Evolutionary conservation across 2,888 invertebrate genomes (phyloP).

Genomic region (Catocala sponsa): DNA sequence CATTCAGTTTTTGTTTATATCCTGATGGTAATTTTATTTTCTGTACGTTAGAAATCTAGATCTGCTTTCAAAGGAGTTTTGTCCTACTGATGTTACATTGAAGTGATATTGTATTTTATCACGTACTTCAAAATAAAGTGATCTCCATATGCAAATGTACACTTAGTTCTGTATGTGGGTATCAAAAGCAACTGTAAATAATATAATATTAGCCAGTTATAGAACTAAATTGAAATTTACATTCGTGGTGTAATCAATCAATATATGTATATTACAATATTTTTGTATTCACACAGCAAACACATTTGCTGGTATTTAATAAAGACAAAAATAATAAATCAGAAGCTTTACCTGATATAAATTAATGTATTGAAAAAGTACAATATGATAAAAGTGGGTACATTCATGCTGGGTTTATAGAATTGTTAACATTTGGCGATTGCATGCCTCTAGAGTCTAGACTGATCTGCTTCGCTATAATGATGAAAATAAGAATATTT

Average conservation of each 20-base stretch:
- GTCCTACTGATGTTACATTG: constrained; percentile 13
- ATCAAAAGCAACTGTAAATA: no score
- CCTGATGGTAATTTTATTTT: background rate
- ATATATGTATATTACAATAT: no score
- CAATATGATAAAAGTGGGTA: constrained; percentile 43
- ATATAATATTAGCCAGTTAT: no score
- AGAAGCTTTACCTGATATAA: constrained; percentile 20
- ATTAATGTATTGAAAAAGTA: constrained; percentile 37
- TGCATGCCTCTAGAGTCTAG: constrained; percentile 66
- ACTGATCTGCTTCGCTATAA: constrained; percentile 45
- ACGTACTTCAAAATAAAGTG: constrained; percentile 14
- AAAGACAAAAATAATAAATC: constrained; percentile 15
- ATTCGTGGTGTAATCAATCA: no score
- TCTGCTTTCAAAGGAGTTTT: background rate
- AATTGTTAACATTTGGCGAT: constrained; percentile 51
- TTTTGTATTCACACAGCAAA: constrained; percentile 3
- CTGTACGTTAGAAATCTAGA: background rate
- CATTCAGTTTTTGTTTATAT: no score
- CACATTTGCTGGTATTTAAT: constrained; percentile 11
- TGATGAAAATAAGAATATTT: constrained; percentile 44
- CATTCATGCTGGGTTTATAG: constrained; percentile 57
- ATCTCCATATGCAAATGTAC: background rate
- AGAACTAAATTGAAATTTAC: no score
- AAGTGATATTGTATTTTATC: constrained; percentile 30
- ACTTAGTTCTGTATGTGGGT: background rate